Evolutionary conservation across 2,113 vertebrate genomes (phyloP), one percentile per base, ranked within the genome.

Genomic region (Brachyistius frenatus): DNA sequence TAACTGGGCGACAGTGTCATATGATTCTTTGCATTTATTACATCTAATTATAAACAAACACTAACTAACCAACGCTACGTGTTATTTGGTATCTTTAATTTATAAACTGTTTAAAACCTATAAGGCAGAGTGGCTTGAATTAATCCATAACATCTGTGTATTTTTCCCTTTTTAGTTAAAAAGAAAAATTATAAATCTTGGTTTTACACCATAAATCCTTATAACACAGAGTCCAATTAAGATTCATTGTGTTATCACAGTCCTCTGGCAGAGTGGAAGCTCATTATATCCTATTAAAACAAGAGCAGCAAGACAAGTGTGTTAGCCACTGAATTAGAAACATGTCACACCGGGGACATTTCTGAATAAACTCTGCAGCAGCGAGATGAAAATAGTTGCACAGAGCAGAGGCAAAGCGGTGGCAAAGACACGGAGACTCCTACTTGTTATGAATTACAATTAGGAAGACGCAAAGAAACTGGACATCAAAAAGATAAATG

Each of bases 321-420:
- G 76, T 84, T 69, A 81, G 71, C 60, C 63, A 47, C 36, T 76
- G 73, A 72, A 91, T 85, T 79, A 84, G 83, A 85, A 37, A 56
- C 66, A 70, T 36, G 36, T 67, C 73, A 83, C 72, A 83, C 70
- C 39, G 15, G 80, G 66, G 83, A 86, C 76, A 37, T 63, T 63
- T 83, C 31, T 66, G 66, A 71, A 76, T 73, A 67, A 76, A 83
- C 61, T 56, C 74, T 69, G 66, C 56, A 63, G 56, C 79, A 37
- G 5, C 39, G 54, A 80, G 56, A 84, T 80, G 63, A 76, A 68
- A 86, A 86, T 41, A 49, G 44, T 33, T 4, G 37, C 35, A 47
- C 32, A 3, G 69, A 36, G 44, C 49, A 56, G n/a, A 70, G 36
- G 32, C 47, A 60, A 49, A 46, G 62, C 30, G 30, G 62, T 57